Evolutionary conservation across 2,797 vertebrate species (phyloP).

Genomic region (Pelochelys cantorii): DNA sequence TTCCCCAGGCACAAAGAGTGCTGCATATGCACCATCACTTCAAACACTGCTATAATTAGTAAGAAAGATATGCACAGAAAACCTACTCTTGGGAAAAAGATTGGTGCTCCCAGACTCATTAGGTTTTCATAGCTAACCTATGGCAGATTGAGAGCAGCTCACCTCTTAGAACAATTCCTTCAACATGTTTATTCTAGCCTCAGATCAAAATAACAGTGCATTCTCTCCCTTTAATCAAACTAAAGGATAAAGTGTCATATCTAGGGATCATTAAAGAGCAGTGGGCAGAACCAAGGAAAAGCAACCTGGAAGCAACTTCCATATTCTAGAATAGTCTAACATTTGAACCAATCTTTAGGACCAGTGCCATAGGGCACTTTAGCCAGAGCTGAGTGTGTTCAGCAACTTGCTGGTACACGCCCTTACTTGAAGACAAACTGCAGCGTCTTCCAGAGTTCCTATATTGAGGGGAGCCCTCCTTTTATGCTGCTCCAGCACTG

Average conservation of each 20-base stretch:
- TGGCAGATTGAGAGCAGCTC: background rate
- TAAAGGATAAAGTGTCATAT: background rate
- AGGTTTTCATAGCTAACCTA: conserved; percentile 10
- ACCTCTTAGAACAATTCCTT: conserved; percentile 5
- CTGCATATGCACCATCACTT: background rate
- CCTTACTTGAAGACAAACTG: background rate
- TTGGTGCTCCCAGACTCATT: background rate
- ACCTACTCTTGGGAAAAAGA: background rate
- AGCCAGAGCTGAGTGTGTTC: background rate
- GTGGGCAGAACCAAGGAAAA: background rate
- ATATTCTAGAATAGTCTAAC: background rate
- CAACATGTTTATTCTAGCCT: conserved; percentile 24
- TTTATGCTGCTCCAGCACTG: background rate
- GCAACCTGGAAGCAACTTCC: background rate
- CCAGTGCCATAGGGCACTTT: accelerated
- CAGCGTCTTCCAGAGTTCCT: background rate
- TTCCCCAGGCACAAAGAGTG: background rate
- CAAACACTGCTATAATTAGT: background rate
- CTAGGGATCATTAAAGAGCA: background rate
- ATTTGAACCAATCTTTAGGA: background rate
- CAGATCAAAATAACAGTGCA: conserved; percentile 42
- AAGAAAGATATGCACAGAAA: background rate
- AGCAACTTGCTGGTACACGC: no score
- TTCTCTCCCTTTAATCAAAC: conserved; percentile 23
- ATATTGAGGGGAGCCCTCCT: background rate